Percentiles rank a stretch among this genome's conserved stretches.
Evolutionary conservation across 2,113 vertebrate genomes (phyloP).

Genomic region (Empidonax alnorum): DNA sequence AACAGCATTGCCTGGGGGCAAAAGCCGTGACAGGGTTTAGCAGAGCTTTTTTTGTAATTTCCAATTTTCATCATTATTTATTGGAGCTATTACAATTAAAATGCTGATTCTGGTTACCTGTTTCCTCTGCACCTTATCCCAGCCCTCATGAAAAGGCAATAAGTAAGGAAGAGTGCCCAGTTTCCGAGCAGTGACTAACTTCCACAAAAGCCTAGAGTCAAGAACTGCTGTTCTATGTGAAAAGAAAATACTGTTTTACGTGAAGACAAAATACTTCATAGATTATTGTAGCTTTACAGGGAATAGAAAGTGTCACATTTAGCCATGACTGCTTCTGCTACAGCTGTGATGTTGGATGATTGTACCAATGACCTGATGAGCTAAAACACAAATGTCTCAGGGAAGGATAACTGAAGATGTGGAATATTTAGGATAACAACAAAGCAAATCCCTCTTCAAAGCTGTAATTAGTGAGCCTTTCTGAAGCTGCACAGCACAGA

Average conservation of each 20-base stretch:
- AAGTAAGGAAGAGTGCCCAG: neutral
- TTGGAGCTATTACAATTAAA: neutral
- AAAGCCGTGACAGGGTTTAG: neutral
- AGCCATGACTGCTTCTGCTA: neutral
- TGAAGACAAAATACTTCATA: neutral
- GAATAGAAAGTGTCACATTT: neutral
- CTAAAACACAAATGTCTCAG: neutral
- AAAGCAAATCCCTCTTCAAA: neutral
- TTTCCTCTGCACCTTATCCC: neutral
- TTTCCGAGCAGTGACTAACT: neutral
- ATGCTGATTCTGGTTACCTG: neutral
- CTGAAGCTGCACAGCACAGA: neutral
- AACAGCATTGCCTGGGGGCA: neutral
- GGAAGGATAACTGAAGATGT: neutral
- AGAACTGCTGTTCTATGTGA: neutral
- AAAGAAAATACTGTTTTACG: neutral
- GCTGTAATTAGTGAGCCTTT: neutral
- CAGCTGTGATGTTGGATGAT: neutral
- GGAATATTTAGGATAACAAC: neutral
- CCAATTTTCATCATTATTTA: neutral
- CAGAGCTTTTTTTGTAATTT: neutral
- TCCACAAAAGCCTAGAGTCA: neutral
- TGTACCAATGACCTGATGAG: neutral
- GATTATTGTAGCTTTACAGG: neutral
- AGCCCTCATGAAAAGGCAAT: neutral